Percentiles rank a stretch among this genome's conserved stretches.
Evolutionary conservation across 53 echinoderm and acorn worm species (phyloP).

Genomic region (Temnopleurus reevesii): DNA sequence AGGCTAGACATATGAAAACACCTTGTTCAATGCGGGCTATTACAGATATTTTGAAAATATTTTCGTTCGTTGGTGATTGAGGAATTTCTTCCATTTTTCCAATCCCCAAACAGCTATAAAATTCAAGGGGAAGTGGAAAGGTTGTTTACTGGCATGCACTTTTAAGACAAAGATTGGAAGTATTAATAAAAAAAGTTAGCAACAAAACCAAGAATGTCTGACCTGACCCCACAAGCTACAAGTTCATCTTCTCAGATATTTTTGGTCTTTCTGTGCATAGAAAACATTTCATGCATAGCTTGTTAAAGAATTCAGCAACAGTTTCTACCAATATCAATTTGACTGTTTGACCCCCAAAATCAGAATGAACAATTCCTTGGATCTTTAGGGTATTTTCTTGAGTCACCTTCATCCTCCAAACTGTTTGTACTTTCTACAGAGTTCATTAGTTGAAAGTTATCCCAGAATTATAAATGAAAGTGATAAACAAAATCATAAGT

Average conservation of each 20-base stretch:
- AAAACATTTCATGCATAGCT: background rate
- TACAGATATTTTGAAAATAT: background rate
- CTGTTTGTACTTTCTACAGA: too few species aligned
- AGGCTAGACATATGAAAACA: background rate
- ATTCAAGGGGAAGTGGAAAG: slow-evolving; percentile 10
- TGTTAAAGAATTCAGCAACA: background rate
- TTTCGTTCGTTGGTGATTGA: background rate
- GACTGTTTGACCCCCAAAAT: background rate
- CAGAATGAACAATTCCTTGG: background rate
- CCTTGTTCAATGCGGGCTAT: background rate
- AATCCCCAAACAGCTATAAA: slow-evolving; percentile 13
- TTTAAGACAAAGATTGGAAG: slow-evolving; percentile 26
- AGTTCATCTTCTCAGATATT: background rate
- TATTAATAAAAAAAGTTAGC: background rate
- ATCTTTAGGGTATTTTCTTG: too few species aligned
- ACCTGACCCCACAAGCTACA: slow-evolving; percentile 10
- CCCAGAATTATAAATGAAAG: too few species aligned
- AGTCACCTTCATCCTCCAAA: too few species aligned
- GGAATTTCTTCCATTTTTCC: background rate
- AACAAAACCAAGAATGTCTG: slow-evolving; percentile 16
- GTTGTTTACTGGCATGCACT: background rate
- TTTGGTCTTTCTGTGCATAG: background rate
- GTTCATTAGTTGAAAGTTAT: too few species aligned
- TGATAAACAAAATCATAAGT: too few species aligned
- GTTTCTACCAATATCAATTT: background rate